Percentiles rank a stretch among this genome's conserved stretches.
These are phyloP conservation scores for Lordiphosa andalusiaca DNA, from an alignment of 2,888 invertebrate genomes.

Conservation along the genomic window DNA sequence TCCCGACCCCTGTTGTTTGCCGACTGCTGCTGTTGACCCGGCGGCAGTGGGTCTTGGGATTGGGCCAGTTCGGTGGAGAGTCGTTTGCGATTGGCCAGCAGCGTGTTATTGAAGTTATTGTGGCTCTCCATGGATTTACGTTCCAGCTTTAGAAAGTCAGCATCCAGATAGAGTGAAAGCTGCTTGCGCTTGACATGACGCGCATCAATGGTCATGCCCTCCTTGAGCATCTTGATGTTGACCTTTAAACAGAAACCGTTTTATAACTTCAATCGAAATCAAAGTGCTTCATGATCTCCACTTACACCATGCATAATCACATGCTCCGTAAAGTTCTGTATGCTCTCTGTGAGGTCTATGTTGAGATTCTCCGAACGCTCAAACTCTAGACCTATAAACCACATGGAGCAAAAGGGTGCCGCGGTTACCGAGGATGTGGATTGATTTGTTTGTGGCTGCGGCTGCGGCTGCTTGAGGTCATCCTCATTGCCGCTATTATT, in stretches of 20 bases:
- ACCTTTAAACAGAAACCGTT: constrained; percentile 78
- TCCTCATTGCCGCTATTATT: constrained; percentile 77
- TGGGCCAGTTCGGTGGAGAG: constrained; percentile 77
- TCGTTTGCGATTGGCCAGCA: constrained; percentile 78
- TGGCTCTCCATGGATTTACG: constrained; percentile 83
- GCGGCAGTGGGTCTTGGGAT: constrained; percentile 55
- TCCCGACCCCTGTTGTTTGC: constrained; percentile 45
- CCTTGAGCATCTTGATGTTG: constrained; percentile 84
- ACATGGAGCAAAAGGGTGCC: constrained; percentile 89
- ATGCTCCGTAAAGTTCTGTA: constrained; percentile 93
- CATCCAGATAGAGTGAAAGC: constrained; percentile 86
- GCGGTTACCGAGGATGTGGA: constrained; percentile 58
- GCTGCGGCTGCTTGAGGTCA: constrained; percentile 56
- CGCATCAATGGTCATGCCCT: constrained; percentile 91
- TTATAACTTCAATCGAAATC: background rate
- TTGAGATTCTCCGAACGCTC: constrained; percentile 93
- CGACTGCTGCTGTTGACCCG: constrained; percentile 35
- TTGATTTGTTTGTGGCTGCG: constrained; percentile 32
- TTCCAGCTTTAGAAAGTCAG: constrained; percentile 86
- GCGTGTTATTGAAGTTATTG: constrained; percentile 77
- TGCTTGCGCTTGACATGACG: constrained; percentile 92
- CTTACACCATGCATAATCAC: constrained; percentile 89
- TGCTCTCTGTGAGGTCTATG: constrained; percentile 95
- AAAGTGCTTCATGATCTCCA: constrained; percentile 9
- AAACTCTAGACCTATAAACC: constrained; percentile 98